phyloP scores from a whole-genome alignment of 2,888 invertebrate genomes.

The Drosophila bunnanda region DNA sequence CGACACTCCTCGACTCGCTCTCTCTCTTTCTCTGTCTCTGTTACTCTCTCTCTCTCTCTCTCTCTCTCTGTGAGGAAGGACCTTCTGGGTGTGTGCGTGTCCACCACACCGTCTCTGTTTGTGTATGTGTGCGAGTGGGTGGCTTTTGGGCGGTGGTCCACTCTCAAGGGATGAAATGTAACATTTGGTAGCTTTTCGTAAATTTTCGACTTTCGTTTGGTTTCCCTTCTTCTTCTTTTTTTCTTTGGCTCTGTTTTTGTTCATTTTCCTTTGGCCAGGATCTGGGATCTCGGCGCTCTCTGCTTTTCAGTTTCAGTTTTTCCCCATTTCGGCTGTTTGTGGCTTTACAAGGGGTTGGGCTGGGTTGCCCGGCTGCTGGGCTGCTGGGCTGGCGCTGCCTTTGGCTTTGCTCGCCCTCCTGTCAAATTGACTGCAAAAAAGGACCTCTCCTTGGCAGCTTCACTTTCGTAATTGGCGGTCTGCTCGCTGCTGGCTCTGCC shows the following conservation, averaged over 20 bases:
- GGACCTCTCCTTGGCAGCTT: slow-evolving; percentile 82
- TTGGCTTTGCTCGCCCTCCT: slow-evolving; percentile 79
- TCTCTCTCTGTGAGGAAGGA: slow-evolving; percentile 9
- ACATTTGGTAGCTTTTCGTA: slow-evolving; percentile 82
- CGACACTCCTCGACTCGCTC: slow-evolving; percentile 45
- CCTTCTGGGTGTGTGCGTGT: slow-evolving; percentile 9
- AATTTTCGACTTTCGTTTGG: slow-evolving; percentile 80
- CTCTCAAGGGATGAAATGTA: slow-evolving; percentile 77
- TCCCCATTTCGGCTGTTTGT: slow-evolving; percentile 48
- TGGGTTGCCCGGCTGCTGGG: slow-evolving; percentile 17
- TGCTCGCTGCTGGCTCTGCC: slow-evolving; percentile 69
- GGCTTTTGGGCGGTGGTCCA: slow-evolving; percentile 37
- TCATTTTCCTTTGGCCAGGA: slow-evolving; percentile 39
- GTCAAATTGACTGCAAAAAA: slow-evolving; percentile 82
- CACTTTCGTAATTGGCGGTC: slow-evolving; percentile 83
- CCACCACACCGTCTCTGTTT: slow-evolving; percentile 6
- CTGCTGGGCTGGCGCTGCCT: slow-evolving; percentile 62
- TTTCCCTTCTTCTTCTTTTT: slow-evolving; percentile 34
- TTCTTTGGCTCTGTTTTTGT: slow-evolving; percentile 42
- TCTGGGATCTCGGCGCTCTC: slow-evolving; percentile 20
- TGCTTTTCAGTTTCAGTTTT: slow-evolving; percentile 24
- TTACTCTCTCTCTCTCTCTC: slow-evolving; percentile 10
- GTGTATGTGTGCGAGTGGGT: slow-evolving; percentile 14
- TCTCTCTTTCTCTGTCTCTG: background rate
- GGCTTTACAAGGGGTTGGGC: slow-evolving; percentile 44